Evolutionary conservation across 2,888 invertebrate genomes (phyloP).

Genomic region (Psylliodes chrysocephalus): DNA sequence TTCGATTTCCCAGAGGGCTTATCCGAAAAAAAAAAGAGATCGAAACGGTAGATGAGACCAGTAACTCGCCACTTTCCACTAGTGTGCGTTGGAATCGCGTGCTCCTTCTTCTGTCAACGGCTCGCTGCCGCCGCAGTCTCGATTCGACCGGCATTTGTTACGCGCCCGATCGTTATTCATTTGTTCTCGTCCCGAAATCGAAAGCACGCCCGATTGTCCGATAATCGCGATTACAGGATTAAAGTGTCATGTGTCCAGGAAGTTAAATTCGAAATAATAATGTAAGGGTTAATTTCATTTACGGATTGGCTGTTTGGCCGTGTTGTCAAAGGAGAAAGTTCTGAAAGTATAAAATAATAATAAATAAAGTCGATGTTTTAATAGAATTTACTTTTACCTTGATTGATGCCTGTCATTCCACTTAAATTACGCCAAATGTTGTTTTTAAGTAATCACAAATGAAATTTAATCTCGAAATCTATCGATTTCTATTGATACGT

Average conservation of each 20-base stretch:
- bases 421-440: no score
- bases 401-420: no score
- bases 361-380: no score
- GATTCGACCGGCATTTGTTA: constrained; percentile 56
- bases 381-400: no score
- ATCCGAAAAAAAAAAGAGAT: constrained; percentile 46
- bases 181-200: constrained; percentile 49
- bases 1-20: neutral
- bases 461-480: no score
- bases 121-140: constrained; percentile 54
- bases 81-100: constrained; percentile 34
- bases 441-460: no score
- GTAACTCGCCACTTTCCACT: constrained; percentile 45
- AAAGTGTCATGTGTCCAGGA: constrained; percentile 10
- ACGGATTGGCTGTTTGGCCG: no score
- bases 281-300: neutral
- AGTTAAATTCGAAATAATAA: neutral
- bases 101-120: constrained; percentile 50
- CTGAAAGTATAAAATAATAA: no score
- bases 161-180: constrained; percentile 51
- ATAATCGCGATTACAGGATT: neutral
- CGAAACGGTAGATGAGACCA: constrained; percentile 55
- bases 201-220: constrained; percentile 22
- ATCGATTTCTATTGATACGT: no score
- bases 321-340: no score